Percentiles rank a stretch among this genome's conserved stretches.
Conservation (phyloP, 2,797 vertebrate genomes). For the Orientallactaga sibirica region DNA sequence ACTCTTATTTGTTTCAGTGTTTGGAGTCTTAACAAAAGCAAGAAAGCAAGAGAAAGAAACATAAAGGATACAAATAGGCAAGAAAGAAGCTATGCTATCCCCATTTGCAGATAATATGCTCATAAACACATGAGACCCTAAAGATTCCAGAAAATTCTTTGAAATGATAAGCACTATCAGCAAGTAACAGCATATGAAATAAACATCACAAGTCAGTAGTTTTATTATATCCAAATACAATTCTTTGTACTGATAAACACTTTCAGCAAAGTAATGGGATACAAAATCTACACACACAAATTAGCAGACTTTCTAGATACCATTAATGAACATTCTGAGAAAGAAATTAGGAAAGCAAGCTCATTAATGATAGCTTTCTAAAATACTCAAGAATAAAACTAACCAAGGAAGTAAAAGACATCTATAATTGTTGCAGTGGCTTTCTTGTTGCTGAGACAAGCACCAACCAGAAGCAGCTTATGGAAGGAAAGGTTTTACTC, state of each 20-base stretch:
- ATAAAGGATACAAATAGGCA: neutral
- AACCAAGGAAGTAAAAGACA: neutral
- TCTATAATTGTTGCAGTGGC: neutral
- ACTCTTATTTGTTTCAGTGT: neutral
- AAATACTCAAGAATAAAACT: neutral
- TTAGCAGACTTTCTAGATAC: neutral
- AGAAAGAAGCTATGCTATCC: neutral
- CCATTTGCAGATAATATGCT: neutral
- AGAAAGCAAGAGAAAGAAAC: neutral
- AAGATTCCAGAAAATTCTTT: neutral
- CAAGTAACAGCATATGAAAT: neutral
- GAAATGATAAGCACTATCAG: neutral
- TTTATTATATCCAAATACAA: too few species aligned
- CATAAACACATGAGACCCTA: neutral
- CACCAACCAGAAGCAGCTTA: too few species aligned
- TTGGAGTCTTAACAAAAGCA: neutral
- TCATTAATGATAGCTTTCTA: neutral
- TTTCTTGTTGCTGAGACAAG: too few species aligned
- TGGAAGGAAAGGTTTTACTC: too few species aligned
- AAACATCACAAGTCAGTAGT: neutral
- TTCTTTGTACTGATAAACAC: neutral
- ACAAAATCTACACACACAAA: neutral
- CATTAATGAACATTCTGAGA: neutral
- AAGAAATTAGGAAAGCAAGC: neutral
- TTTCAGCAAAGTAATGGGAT: neutral